Evolutionary conservation across 2,113 vertebrate species (phyloP).

Genomic region (Patagioenas fasciata): DNA sequence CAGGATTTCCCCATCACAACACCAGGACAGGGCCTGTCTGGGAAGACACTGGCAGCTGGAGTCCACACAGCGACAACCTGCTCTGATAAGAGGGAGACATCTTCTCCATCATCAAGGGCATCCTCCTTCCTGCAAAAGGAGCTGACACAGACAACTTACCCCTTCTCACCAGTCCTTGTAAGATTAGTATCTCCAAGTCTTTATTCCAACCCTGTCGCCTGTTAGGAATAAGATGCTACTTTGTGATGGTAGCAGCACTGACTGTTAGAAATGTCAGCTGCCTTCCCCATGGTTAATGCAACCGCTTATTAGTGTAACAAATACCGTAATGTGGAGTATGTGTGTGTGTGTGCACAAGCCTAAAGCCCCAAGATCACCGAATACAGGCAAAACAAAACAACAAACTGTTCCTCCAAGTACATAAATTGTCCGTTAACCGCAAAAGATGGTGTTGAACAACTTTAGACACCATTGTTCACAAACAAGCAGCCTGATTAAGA

Average conservation of each 20-base stretch:
- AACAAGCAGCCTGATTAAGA: background rate
- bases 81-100: background rate
- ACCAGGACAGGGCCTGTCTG: background rate
- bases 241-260: background rate
- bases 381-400: background rate
- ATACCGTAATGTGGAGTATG: too few relatives aligned
- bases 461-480: background rate
- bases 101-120: background rate
- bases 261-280: background rate
- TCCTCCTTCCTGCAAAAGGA: background rate
- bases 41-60: background rate
- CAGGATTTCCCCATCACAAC: rapidly evolving
- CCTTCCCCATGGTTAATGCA: too few relatives aligned
- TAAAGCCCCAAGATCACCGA: background rate
- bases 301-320: too few relatives aligned
- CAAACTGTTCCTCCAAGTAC: background rate
- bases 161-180: background rate
- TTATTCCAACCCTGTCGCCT: background rate
- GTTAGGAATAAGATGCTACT: background rate
- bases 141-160: background rate
- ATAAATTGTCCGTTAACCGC: background rate
- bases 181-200: background rate
- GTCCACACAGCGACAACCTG: rapidly evolving
- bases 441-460: background rate
- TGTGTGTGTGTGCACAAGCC: background rate